phyloP scores from a whole-genome alignment of 2,113 vertebrate genomes.

The Poecile atricapillus region DNA sequence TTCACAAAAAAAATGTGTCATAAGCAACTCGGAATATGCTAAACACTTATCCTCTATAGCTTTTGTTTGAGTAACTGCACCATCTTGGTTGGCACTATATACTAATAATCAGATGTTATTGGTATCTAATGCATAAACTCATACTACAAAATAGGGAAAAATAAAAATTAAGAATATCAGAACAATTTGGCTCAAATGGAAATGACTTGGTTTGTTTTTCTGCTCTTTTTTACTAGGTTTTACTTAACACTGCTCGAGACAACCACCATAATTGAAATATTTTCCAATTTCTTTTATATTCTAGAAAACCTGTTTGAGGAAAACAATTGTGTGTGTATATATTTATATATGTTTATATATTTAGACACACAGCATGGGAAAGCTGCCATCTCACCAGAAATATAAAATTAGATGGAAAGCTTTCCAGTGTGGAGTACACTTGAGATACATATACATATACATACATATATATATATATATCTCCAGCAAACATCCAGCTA shows the following conservation, averaged over 20 bases:
- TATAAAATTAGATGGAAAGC: not conserved
- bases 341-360: too few relatives aligned
- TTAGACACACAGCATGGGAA: not conserved
- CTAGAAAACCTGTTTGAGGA: not conserved
- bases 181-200: not conserved
- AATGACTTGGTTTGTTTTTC: not conserved
- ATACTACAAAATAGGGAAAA: not conserved
- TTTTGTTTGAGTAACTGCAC: not conserved
- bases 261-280: not conserved
- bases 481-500: not conserved
- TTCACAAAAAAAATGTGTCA: not conserved
- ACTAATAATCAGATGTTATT: not conserved
- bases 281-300: not conserved
- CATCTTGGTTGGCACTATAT: not conserved
- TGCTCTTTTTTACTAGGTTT: not conserved
- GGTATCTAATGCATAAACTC: not conserved
- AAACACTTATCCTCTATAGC: not conserved
- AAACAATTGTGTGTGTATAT: not conserved
- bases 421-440: not conserved
- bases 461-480: not conserved
- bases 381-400: not conserved
- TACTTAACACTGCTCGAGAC: not conserved
- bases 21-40: not conserved
- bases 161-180: not conserved
- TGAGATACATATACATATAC: not conserved